Conservation (phyloP, 2,113 vertebrate species). For the Fregata magnificens region DNA sequence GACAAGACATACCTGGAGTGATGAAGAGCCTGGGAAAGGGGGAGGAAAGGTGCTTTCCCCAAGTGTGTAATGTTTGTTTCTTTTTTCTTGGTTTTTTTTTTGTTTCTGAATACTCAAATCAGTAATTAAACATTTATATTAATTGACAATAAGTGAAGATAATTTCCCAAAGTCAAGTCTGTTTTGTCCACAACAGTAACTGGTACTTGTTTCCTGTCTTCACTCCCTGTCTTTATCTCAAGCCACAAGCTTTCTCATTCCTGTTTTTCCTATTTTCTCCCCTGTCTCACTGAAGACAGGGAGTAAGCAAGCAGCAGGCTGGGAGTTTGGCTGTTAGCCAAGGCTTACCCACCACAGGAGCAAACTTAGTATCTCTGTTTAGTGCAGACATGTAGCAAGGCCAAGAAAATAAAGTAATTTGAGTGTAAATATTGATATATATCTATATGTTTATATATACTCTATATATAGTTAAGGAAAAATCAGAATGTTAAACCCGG, state of each 20-base stretch:
- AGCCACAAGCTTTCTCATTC: background rate
- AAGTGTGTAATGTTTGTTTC: background rate
- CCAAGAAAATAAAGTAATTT: background rate
- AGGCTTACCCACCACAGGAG: background rate
- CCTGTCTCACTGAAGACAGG: background rate
- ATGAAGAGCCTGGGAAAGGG: background rate
- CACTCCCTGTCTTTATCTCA: accelerated
- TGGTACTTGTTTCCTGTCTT: background rate
- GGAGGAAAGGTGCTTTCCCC: background rate
- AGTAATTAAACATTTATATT: background rate
- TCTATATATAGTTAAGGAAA: background rate
- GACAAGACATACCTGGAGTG: background rate
- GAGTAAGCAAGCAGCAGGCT: background rate
- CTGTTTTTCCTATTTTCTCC: background rate
- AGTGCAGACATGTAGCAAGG: background rate
- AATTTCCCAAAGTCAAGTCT: background rate
- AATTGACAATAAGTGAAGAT: background rate
- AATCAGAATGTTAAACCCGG: background rate
- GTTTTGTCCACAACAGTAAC: background rate
- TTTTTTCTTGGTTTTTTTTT: background rate
- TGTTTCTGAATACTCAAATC: background rate
- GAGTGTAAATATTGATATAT: background rate
- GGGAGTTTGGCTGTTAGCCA: background rate
- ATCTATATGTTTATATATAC: background rate
- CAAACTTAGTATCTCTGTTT: background rate